Evolutionary conservation across 2,797 vertebrate genomes (phyloP).

Genomic region (Adrianichthys oophorus): DNA sequence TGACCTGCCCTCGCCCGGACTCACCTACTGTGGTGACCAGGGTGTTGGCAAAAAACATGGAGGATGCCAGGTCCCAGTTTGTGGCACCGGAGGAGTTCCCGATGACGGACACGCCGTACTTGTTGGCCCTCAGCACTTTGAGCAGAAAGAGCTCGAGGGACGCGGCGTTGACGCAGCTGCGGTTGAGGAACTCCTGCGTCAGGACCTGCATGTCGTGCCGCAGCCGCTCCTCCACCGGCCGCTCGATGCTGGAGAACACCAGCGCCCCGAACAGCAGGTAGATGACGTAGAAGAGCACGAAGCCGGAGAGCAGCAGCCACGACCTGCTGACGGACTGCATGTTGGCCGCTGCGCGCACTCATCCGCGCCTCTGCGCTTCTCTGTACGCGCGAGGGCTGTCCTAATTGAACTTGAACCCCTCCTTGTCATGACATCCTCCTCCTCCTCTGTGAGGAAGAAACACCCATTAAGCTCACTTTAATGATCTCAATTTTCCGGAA

Average conservation of each 20-base stretch:
- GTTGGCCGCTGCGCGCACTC: background rate
- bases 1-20: constrained; percentile 34
- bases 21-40: constrained; percentile 91
- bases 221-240: constrained; percentile 81
- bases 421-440: constrained; percentile 59
- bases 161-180: constrained; percentile 80
- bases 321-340: constrained; percentile 71
- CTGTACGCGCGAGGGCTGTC: constrained; percentile 25
- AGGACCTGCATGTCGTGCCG: constrained; percentile 75
- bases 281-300: constrained; percentile 75
- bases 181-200: constrained; percentile 77
- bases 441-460: constrained; percentile 47
- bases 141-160: constrained; percentile 81
- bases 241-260: constrained; percentile 86
- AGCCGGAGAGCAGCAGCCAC: constrained; percentile 75
- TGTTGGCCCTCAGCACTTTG: constrained; percentile 79
- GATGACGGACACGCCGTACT: constrained; percentile 81
- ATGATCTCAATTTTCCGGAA: too few relatives aligned
- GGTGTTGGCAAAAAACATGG: constrained; percentile 91
- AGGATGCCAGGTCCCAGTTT: constrained; percentile 88
- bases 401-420: constrained; percentile 59
- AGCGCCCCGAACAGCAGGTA: constrained; percentile 87
- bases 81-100: constrained; percentile 68
- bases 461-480: too few relatives aligned
- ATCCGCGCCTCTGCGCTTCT: background rate